Base-by-base conservation (phyloP, 2,113 vertebrate species). In the Castor canadensis region DNA sequence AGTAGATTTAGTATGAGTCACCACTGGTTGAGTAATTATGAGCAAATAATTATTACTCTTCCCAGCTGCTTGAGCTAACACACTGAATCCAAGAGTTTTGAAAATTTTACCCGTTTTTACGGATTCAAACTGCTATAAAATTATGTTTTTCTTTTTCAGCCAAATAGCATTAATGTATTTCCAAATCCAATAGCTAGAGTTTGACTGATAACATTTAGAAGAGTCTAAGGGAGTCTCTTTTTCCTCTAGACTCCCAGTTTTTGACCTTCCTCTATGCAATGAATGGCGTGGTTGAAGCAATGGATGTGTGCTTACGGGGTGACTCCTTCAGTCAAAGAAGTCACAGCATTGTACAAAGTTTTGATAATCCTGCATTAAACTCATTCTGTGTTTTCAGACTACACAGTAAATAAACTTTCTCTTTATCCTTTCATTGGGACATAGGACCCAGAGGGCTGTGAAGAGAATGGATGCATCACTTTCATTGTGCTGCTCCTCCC, bases 11-110 rank as follows among this genome's bases (percentile, higher is more conserved):
- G 47, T 43, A 82, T 85, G 66, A 89, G n/a, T 43, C 22, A 54
- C 38, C 28, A 67, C 6, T 26, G 43, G 77, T 20, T 75, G 62
- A 91, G 60, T 79, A 95, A 60, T 86, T 95, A 58, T 40, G 58
- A 93, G n/a, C 5, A 85, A 93, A 88, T 30, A 85, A 76, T 66
- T 93, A 28, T 38, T 67, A 84, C 43, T 62, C 47, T 85, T 84
- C 26, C 45, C n/a, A 86, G 67, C 16, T 87, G 62, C 45, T 91
- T 60, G 16, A 85, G 45, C 2, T 38, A 93, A 66, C 16, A 40
- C 28, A 75, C 0, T 77, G n/a, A 89, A 71, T 88, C 12, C 26
- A 82, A 56, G 71, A 94, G 17, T 47, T 79, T 49, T 86, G 62
- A 95, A 54, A 58, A 71, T 24, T 40, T 38, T 71, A 71, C 24